Conservation (phyloP, 1,140 invertebrate species). For the Aphelenchoides fujianensis region DNA sequence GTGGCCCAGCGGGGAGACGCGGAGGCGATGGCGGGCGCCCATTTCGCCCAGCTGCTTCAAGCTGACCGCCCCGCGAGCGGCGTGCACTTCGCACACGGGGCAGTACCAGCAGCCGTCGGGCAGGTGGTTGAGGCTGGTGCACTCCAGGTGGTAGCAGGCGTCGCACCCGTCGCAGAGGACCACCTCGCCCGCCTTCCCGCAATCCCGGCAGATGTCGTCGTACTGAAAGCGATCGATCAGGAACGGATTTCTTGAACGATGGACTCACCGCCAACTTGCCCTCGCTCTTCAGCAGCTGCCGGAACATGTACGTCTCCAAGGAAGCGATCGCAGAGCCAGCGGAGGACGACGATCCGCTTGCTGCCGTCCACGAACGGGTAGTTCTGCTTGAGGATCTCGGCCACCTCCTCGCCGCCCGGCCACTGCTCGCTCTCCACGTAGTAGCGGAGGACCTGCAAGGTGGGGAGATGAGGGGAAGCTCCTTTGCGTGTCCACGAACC, state of each 20-base stretch:
- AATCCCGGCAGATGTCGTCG: slow-evolving; percentile 89
- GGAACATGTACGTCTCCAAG: slow-evolving; percentile 35
- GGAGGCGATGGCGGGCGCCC: background rate
- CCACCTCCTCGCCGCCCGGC: slow-evolving; percentile 35
- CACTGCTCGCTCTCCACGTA: slow-evolving; percentile 46
- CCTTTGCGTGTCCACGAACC: slow-evolving; percentile 30
- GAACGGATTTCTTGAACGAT: slow-evolving; percentile 16
- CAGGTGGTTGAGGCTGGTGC: slow-evolving; percentile 24
- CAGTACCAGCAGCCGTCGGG: slow-evolving; percentile 36
- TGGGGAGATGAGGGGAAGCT: slow-evolving; percentile 12
- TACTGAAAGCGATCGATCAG: slow-evolving; percentile 39
- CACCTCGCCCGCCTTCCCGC: slow-evolving; percentile 68
- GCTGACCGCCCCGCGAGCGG: slow-evolving; percentile 2
- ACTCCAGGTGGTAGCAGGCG: slow-evolving; percentile 45
- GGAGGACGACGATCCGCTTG: slow-evolving; percentile 40
- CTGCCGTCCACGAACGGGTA: slow-evolving; percentile 45
- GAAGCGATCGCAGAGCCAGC: slow-evolving; percentile 47
- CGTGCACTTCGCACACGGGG: slow-evolving; percentile 34
- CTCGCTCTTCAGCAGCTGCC: slow-evolving; percentile 30
- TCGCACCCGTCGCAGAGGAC: slow-evolving; percentile 48
- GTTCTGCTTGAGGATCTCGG: slow-evolving; percentile 23
- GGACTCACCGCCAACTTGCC: slow-evolving; percentile 31
- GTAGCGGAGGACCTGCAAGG: slow-evolving; percentile 39
- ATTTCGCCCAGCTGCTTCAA: slow-evolving; percentile 27
- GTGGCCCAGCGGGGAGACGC: slow-evolving; percentile 35